Evolutionary conservation across 2,113 vertebrate species (phyloP).

Genomic region (Pituophis catenifer): DNA sequence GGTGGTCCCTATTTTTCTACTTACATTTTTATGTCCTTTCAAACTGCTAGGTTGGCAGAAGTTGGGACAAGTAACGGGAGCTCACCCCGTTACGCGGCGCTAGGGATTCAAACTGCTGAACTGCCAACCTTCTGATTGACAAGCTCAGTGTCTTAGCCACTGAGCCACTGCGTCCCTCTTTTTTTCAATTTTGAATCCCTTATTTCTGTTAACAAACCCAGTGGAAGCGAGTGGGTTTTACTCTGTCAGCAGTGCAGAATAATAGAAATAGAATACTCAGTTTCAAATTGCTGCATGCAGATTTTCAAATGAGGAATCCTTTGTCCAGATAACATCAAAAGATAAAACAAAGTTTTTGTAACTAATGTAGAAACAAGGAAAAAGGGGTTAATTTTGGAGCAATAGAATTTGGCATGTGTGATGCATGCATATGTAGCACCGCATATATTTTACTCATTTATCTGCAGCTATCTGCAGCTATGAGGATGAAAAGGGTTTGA

Average conservation of each 20-base stretch:
- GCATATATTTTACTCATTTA: not conserved
- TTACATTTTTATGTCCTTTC: no score
- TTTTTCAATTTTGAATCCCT: not conserved
- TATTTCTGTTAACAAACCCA: not conserved
- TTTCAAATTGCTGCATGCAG: slow-evolving; percentile 18
- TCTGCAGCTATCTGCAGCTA: not conserved
- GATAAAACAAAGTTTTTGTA: not conserved
- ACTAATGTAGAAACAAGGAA: not conserved
- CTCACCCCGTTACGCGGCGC: no score
- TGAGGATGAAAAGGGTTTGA: not conserved
- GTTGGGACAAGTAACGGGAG: no score
- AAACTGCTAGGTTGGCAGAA: no score
- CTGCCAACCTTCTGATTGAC: no score
- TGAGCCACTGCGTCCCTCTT: no score
- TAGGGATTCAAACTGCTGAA: no score
- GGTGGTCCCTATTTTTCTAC: no score
- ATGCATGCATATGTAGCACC: not conserved
- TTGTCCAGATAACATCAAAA: not conserved
- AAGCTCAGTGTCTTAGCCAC: no score
- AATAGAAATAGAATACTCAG: slow-evolving; percentile 21
- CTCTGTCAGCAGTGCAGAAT: not conserved
- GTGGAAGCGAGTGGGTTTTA: not conserved
- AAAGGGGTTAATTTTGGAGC: not conserved
- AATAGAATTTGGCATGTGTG: not conserved
- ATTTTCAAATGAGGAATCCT: not conserved